Evolutionary conservation across 2,113 vertebrate genomes (phyloP), one percentile per base, ranked within the genome.

Genomic region (Okapia johnstoni): DNA sequence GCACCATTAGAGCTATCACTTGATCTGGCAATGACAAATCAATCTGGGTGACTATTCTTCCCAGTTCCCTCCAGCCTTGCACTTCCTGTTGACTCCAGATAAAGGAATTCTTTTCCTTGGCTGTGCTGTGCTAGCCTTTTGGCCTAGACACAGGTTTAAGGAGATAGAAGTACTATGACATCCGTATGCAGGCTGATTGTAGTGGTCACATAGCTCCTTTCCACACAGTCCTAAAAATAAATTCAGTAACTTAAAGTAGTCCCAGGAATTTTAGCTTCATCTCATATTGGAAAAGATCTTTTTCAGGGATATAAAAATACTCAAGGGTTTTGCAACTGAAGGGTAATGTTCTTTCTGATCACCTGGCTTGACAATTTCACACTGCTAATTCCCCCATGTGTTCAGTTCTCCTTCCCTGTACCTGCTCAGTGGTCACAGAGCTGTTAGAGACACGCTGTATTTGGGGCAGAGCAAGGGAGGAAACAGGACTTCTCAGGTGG

Each of bases 1-100:
- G 77, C 7, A 2, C 33, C 66, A 92, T 50, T 28, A 10, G 40
- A 36, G n/a, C 33, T 70, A n/a, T 80, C 54, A n/a, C 60, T 90
- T 95, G 58, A 66, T 25, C n/a, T 54, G 88, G 58, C 33, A 60
- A 33, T 46, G 85, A 96, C 26, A 40, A 85, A 28, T 90, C 90
- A 85, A 19, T 88, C 48, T 88, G 50, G 21, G 43, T 88, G 76
- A 88, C 63, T 61, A 28, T 81, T 84, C 36, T 93, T 57, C 36
- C 33, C 26, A 55, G 30, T 79, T 61, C 30, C 7, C 54, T 94
- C 54, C 36, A 73, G 76, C 5, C 33, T 61, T 94, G 26, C 55
- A 81, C 66, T 95, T 97, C 97, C 90, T 96, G 92, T 92, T 93
- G 86, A 94, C 60, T 87, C 73, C 58, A 16, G 58, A 57, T 63